These are phyloP conservation scores for Palythoa caribaeorum DNA, from an alignment of 92 coral and sea anemone genomes.

Conservation along the genomic window DNA sequence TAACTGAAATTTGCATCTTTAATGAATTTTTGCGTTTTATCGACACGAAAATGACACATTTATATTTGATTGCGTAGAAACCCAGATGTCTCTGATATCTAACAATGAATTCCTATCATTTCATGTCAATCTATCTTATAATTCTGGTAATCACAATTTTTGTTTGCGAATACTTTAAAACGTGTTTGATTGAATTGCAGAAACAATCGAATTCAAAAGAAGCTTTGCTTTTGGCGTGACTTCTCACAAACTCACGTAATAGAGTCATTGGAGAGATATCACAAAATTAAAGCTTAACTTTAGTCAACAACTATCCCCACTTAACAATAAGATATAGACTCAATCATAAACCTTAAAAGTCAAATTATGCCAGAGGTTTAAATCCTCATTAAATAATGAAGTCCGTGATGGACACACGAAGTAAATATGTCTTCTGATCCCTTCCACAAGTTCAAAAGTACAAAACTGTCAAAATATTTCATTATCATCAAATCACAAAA, in stretches of 20 bases:
- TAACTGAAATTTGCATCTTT: too few relatives aligned
- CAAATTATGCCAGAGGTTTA: background rate
- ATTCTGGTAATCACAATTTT: background rate
- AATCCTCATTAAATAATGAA: slow-evolving; percentile 9
- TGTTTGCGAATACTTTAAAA: slow-evolving; percentile 32
- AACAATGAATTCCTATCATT: slow-evolving; percentile 17
- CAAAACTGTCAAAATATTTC: background rate
- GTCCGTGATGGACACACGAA: slow-evolving; percentile 25
- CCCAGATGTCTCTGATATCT: background rate
- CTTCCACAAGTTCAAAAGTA: background rate
- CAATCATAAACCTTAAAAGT: background rate
- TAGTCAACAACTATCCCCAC: background rate
- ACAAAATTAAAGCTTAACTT: background rate
- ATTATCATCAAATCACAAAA: background rate
- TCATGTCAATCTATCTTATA: background rate
- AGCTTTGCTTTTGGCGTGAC: slow-evolving; percentile 9
- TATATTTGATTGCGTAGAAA: too few relatives aligned
- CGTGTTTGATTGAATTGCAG: slow-evolving; percentile 12
- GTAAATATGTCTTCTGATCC: slow-evolving; percentile 4
- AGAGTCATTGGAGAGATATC: background rate
- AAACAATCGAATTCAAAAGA: slow-evolving; percentile 31
- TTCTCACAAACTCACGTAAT: background rate
- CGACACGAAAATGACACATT: too few relatives aligned
- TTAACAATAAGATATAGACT: background rate
- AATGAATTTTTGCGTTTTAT: too few relatives aligned